Conservation (phyloP, 2,113 vertebrate genomes). For the Pavo muticus region DNA sequence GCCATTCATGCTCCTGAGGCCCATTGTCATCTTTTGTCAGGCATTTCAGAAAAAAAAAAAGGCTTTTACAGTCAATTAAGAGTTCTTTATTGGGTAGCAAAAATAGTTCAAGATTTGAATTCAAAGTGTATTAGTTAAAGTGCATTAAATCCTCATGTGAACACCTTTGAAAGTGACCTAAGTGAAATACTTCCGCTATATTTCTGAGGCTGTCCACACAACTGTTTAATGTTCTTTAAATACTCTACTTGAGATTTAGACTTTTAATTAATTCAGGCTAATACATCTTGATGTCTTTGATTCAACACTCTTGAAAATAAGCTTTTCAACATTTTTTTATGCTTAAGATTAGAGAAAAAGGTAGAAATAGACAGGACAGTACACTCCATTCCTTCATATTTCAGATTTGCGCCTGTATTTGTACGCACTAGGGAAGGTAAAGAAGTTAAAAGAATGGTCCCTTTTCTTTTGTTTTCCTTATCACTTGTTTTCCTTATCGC, state of each 20-base stretch:
- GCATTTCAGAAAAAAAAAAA: not conserved
- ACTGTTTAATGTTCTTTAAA: constrained; percentile 31
- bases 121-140: not conserved
- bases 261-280: not conserved
- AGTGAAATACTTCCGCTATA: not conserved
- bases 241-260: not conserved
- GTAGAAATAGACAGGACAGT: not conserved
- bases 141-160: not conserved
- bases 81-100: not conserved
- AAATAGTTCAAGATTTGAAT: constrained; percentile 22
- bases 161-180: not conserved
- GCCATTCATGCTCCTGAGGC: not conserved
- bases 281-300: not conserved
- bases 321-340: not conserved
- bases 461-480: not conserved
- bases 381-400: not conserved
- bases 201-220: not conserved
- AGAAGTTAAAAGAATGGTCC: not conserved
- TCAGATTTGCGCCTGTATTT: rapidly evolving
- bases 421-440: rapidly evolving
- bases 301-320: not conserved
- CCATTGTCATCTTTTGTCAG: not conserved
- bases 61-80: not conserved
- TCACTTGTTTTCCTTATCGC: not conserved
- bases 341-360: not conserved